Evolutionary conservation across 2,797 vertebrate species (phyloP), one percentile per base, ranked within the genome.

Genomic region (Paguma larvata): DNA sequence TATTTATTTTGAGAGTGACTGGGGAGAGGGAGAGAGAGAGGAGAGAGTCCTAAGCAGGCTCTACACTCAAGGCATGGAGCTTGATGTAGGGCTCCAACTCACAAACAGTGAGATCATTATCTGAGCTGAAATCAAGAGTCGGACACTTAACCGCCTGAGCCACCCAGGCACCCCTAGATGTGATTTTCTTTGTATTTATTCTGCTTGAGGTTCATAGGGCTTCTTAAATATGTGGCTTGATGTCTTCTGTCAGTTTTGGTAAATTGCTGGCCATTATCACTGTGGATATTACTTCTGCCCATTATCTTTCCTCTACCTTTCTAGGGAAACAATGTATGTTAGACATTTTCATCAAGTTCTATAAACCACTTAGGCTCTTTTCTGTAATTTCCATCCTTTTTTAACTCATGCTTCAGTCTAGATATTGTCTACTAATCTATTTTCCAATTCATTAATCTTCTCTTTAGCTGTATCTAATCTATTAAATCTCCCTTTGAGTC

Each of bases 381-480:
- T 67, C 41, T 86, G 6, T 86, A 77, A 41, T 86, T 79, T 51
- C 19, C 73, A 59, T 19, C 56, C 27, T 82, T 96, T 86, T 51
- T 23, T 13, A 82, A 68, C 21, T 41, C 8, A 84, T 44, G n/a
- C 41, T 93, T 51, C 51, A 62, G 16, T 77, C 68, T 88, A 75
- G 77, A 88, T 92, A 83, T 77, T 88, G 19, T 51, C 62, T 83
- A 19, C 48, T 48, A 67, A 67, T 8, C 44, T 91, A 38, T 70
- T 90, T 92, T 77, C 62, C 32, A 65, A 59, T 62, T 89, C 12
- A 89, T n/a, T 38, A 85, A 84, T 59, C 79, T 51, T 94, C 44
- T 84, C 48, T 88, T 88, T 44, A 92, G 68, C 27, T 13, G 13
- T 46, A 63, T 80, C 80, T 78, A 63, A 94, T 53, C 67, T 73